Evolutionary conservation across 2,888 invertebrate genomes (phyloP), one percentile per base, ranked within the genome.

Genomic region (Cheilosia soror): DNA sequence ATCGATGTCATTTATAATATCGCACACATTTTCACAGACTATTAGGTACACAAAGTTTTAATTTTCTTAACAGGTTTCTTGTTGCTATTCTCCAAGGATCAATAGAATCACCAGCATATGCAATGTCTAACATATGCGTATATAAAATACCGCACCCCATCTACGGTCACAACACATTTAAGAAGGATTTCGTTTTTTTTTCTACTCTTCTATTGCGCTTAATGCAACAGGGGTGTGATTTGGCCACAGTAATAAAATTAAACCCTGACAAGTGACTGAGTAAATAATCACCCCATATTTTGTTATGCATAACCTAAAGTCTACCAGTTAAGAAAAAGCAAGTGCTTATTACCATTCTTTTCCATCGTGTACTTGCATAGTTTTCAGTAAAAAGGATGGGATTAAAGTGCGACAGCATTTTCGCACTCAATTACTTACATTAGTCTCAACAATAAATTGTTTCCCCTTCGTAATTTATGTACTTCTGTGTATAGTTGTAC

Each of bases 361-460:
- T 69, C 62, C 63, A 25, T 27, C 37, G 42, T 9, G 62, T 37
- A 63, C 49, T 51, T 15, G 53, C 33, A 9, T 60, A 57, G 66
- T 55, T 79, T 66, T 40, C 11, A 49, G 37, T 15, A 25, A 72
- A 15, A 83, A 79, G 69, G 65, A 87, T 72, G 60, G 79, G 87
- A 79, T 88, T 88, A 87, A 89, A 89, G 88, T 89, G 90, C 89
- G 90, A 90, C 88, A 90, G 88, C 89, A 91, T 91, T 92, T 92
- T 92, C 91, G 92, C 92, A 92, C 91, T 92, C 92, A 92, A 92
- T 92, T 92, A 92, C 91, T 91, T 91, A 91, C 90, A 91, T 91
- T 92, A 91, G 89, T 88, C 89, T 88, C 89, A 89, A 89, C 89
- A 89, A 89, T 89, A 88, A 89, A 89, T 90, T 90, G 27, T 15